These are phyloP conservation scores for Pristiophorus japonicus DNA, from an alignment of 2,113 vertebrate genomes.

Conservation along the genomic window DNA sequence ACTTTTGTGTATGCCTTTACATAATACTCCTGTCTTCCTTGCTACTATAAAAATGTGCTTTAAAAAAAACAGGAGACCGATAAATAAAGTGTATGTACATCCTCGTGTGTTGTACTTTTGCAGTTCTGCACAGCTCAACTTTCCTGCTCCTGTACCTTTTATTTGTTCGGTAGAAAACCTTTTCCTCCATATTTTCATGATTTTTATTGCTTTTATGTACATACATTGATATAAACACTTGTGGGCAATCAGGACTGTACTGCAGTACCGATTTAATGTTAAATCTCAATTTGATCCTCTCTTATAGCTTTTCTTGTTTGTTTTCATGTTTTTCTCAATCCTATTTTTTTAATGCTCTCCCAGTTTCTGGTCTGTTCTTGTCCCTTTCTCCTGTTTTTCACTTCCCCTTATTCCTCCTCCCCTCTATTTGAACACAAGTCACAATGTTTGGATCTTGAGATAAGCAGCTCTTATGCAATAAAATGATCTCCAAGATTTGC, in stretches of 20 bases:
- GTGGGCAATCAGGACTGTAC: neutral
- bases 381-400: neutral
- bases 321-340: neutral
- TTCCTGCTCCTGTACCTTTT: neutral
- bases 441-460: neutral
- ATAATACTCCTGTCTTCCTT: conserved; percentile 31
- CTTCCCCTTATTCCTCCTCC: neutral
- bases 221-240: neutral
- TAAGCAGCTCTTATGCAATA: neutral
- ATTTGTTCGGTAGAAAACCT: neutral
- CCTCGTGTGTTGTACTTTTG: neutral
- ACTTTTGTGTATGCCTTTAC: conserved; percentile 67
- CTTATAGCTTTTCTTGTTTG: neutral
- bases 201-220: neutral
- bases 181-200: neutral
- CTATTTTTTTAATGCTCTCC: neutral
- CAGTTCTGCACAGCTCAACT: neutral
- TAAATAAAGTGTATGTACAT: conserved; percentile 24
- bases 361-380: neutral
- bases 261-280: neutral
- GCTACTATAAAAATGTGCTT: conserved; percentile 32
- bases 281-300: neutral
- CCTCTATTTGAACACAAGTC: neutral
- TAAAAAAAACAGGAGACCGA: conserved; percentile 31
- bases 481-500: neutral